Base-by-base conservation (phyloP, 2,888 invertebrate genomes). In the Melikaiella ostensackeni region DNA sequence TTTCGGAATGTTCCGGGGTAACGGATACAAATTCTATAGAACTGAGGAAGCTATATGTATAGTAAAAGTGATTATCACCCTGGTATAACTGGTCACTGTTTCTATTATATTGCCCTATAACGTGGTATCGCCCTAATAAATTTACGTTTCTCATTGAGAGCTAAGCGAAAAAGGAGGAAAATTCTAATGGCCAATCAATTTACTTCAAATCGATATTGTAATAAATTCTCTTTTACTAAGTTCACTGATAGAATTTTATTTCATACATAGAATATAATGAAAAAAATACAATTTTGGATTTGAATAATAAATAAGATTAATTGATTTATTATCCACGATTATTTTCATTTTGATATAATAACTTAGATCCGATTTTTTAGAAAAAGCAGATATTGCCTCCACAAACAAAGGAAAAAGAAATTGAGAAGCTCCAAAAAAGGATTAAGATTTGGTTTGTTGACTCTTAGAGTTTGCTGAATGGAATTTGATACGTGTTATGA, bases 71-170 rank as follows among this genome's bases (percentile, higher is more conserved):
- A 66, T 66, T 46, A 66, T 66, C 21, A 46, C 27, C 16, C 16
- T 16, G 8, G 9, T 66, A 66, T 42, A 66, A 66, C 27, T 46
- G 42, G 64, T 66, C 46, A 66, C 27, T 46, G 42, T 46, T 27
- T 42, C 42, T 27, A 42, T 66, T 30, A 46, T 21, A 42, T 42
- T 66, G 42, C 66, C 19, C 46, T 46, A 27, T 66, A 66, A 66
- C 46, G 66, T 27, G 66, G 19, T 66, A 66, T 30, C 42, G 24
- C 42, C 27, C 66, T 66, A 46, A 66, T 66, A 66, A 66, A 66
- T 66, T 66, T 66, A 66, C n/a, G 46, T 24, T 19, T 27, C 42
- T 66, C 42, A 46, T 19, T 27, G 27, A 42, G 24, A 24, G 66
- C 66, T 66, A 16, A 42, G 19, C 27, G 46, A 19, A 42, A 19